phyloP scores from a whole-genome alignment of 2,113 vertebrate species.

The Nycticorax nycticorax region DNA sequence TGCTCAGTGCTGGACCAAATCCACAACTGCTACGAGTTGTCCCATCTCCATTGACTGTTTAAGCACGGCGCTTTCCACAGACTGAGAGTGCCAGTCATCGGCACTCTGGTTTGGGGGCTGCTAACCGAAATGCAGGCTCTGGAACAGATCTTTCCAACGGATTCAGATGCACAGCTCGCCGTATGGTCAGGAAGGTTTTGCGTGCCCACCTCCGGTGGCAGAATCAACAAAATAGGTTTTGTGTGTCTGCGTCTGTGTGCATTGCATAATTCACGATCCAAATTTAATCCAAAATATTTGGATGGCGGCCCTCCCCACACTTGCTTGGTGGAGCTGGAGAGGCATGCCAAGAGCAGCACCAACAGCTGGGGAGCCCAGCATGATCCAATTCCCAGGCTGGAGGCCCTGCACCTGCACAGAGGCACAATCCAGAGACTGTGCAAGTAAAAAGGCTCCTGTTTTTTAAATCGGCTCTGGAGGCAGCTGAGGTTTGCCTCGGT shows the following conservation, averaged over 20 bases:
- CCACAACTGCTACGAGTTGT: fast-evolving
- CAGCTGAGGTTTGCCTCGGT: background rate
- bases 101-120: background rate
- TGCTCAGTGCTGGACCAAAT: background rate
- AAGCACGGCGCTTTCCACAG: fast-evolving
- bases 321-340: background rate
- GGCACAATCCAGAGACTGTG: background rate
- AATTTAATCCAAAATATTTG: constrained; percentile 33
- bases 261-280: background rate
- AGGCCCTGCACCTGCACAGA: background rate
- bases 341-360: background rate
- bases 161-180: background rate
- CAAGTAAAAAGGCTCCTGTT: background rate
- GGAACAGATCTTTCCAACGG: background rate
- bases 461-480: background rate
- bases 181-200: background rate
- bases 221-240: background rate
- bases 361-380: background rate
- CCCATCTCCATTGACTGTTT: background rate
- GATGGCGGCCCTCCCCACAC: fast-evolving
- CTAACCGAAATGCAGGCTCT: background rate
- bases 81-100: background rate
- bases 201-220: background rate
- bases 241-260: background rate
- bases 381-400: background rate